These are phyloP conservation scores for Hydropsyche betteni DNA, from an alignment of 2,888 invertebrate genomes.

Conservation along the genomic window DNA sequence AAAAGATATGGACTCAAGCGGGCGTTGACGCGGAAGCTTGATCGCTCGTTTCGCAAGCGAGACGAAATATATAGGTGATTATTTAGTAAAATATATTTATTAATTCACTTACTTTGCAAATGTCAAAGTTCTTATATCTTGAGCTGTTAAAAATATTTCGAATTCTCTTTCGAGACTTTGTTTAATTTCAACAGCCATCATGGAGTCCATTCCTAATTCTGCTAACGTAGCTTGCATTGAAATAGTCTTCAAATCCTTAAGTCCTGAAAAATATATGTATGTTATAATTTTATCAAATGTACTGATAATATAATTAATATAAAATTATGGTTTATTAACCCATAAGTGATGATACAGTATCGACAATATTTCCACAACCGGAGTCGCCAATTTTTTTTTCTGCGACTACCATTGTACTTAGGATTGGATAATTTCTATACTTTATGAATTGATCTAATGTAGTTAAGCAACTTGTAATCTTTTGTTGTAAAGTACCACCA, in stretches of 20 bases:
- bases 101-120: constrained; percentile 68
- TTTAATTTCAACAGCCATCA: constrained; percentile 97
- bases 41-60: no score
- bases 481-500: constrained; percentile 86
- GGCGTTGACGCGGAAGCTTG: no score
- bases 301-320: not conserved
- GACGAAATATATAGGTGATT: no score
- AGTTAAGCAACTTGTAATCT: constrained; percentile 82
- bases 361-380: constrained; percentile 74
- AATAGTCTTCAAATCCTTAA: constrained; percentile 74
- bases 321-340: constrained; percentile 56
- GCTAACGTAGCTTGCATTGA: constrained; percentile 79
- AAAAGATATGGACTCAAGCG: no score
- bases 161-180: constrained; percentile 90
- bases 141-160: constrained; percentile 84
- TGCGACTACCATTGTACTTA: constrained; percentile 87
- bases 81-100: not conserved
- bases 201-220: constrained; percentile 95
- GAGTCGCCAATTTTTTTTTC: constrained; percentile 75
- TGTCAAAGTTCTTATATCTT: constrained; percentile 84
- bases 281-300: not conserved
- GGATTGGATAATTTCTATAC: constrained; percentile 72
- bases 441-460: constrained; percentile 78
- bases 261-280: constrained; percentile 57
- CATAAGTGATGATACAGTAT: constrained; percentile 76